These are phyloP conservation scores for Oreonectes daqikongensis DNA, from an alignment of 2,797 vertebrate genomes.

Conservation along the genomic window DNA sequence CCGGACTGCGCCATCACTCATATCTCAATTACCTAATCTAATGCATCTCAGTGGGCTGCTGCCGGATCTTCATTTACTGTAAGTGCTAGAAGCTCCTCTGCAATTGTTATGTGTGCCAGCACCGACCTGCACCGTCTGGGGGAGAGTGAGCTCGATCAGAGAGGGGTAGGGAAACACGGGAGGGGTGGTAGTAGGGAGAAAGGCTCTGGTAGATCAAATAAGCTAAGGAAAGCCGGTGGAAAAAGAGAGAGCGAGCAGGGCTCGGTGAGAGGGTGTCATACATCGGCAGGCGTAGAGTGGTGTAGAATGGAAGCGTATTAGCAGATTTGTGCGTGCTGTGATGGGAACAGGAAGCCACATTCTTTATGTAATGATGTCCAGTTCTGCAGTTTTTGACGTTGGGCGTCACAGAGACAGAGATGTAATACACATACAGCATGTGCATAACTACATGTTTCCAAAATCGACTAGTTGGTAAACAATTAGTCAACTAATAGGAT, in stretches of 20 bases:
- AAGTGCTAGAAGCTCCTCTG: conserved; percentile 72
- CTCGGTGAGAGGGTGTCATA: conserved; percentile 72
- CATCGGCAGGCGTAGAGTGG: conserved; percentile 60
- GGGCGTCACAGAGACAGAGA: neutral
- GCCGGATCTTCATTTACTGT: conserved; percentile 72
- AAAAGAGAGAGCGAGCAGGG: conserved; percentile 60
- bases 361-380: neutral
- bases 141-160: conserved; percentile 47
- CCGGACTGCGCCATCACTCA: conserved; percentile 71
- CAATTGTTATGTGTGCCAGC: conserved; percentile 72
- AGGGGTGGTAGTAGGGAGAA: conserved; percentile 30
- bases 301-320: conserved; percentile 27
- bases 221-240: conserved; percentile 34
- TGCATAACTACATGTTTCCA: neutral
- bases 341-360: conserved; percentile 8
- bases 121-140: conserved; percentile 74
- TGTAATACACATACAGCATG: neutral
- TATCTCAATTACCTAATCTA: conserved; percentile 84
- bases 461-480: neutral
- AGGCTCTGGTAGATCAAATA: conserved; percentile 44
- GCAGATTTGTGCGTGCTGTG: neutral
- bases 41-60: conserved; percentile 75
- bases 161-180: conserved; percentile 54
- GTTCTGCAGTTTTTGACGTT: neutral
- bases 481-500: neutral